These are phyloP conservation scores for Trisateles emortualis DNA, from an alignment of 2,888 invertebrate species.

Conservation along the genomic window DNA sequence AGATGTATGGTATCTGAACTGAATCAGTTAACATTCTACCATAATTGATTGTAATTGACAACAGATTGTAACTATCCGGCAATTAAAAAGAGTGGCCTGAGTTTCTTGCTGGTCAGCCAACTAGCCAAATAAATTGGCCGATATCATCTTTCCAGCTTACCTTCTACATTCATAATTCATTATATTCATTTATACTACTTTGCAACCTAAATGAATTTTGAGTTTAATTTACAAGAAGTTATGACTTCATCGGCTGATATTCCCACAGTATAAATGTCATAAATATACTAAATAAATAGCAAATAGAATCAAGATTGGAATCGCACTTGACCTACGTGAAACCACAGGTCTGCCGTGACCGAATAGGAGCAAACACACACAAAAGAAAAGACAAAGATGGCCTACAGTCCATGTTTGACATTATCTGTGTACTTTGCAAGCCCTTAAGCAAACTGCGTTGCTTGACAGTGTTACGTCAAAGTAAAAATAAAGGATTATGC, in stretches of 20 bases:
- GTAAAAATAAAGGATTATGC: constrained; percentile 47
- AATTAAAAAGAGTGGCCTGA: too few species aligned
- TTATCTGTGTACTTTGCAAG: constrained; percentile 74
- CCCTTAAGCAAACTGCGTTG: constrained; percentile 60
- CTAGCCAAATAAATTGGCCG: too few species aligned
- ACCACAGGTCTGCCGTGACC: constrained; percentile 83
- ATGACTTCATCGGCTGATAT: constrained; percentile 46
- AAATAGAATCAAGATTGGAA: constrained; percentile 64
- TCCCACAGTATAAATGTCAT: constrained; percentile 39
- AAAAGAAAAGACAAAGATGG: constrained; percentile 68
- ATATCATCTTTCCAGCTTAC: too few species aligned
- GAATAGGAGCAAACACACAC: constrained; percentile 67
- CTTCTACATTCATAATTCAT: too few species aligned
- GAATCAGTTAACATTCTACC: too few species aligned
- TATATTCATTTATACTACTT: too few species aligned
- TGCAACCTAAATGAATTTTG: too few species aligned
- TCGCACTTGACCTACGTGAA: constrained; percentile 74
- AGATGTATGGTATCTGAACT: too few species aligned
- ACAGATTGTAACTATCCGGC: too few species aligned
- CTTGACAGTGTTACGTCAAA: constrained; percentile 55
- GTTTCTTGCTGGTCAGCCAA: too few species aligned
- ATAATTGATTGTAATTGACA: too few species aligned
- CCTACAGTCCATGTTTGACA: constrained; percentile 61
- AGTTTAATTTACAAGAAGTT: too few species aligned
- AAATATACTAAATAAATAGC: constrained; percentile 50